phyloP scores from a whole-genome alignment of 2,797 vertebrate species.

The Lithobates pipiens region DNA sequence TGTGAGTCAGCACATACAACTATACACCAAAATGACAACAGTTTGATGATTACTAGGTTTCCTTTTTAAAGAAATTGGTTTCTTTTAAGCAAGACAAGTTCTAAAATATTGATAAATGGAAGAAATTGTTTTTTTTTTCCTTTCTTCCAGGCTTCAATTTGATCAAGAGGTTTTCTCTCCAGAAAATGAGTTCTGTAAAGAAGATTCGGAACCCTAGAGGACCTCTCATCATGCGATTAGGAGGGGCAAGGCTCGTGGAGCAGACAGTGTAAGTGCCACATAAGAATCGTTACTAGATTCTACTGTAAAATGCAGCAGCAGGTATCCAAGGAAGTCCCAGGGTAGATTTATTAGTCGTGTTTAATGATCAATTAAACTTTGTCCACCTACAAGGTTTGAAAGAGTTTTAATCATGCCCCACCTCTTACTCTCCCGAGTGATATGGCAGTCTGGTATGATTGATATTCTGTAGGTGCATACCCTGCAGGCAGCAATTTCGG shows the following conservation, averaged over 20 bases:
- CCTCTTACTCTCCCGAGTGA: constrained; percentile 7
- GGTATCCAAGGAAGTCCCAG: neutral
- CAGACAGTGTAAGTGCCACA: constrained; percentile 82
- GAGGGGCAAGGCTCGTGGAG: constrained; percentile 81
- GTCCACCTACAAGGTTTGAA: neutral
- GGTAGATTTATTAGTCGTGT: neutral
- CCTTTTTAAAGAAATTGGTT: constrained; percentile 5
- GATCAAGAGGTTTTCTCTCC: constrained; percentile 86
- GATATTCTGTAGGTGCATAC: constrained; percentile 32
- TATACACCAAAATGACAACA: constrained; percentile 18
- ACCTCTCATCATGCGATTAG: constrained; percentile 86
- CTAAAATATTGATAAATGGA: constrained; percentile 2
- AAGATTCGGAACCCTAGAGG: constrained; percentile 88
- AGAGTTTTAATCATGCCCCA: constrained; percentile 31
- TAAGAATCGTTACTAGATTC: neutral
- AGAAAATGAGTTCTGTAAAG: constrained; percentile 88
- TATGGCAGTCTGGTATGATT: constrained; percentile 36
- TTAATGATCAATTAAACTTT: neutral
- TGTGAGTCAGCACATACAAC: constrained; percentile 7
- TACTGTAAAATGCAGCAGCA: neutral
- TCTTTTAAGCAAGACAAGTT: constrained; percentile 7
- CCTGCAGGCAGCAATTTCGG: constrained; percentile 49
- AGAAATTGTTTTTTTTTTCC: neutral
- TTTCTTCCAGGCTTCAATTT: constrained; percentile 88
- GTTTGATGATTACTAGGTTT: constrained; percentile 4